These are phyloP conservation scores for Scrobipalpa costella DNA, from an alignment of 2,888 invertebrate genomes.

Conservation along the genomic window DNA sequence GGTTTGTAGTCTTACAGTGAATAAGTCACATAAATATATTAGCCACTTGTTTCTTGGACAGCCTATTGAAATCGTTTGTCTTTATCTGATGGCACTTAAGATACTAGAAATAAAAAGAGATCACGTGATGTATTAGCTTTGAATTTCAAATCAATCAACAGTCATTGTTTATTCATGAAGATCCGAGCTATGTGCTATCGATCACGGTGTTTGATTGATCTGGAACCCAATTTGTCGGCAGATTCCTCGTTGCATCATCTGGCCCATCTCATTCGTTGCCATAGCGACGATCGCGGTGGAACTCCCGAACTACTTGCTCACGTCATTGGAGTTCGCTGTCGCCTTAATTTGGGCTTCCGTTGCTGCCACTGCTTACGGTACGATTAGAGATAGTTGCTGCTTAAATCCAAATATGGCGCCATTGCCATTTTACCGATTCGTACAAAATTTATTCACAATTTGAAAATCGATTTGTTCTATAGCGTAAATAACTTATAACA, in stretches of 20 bases:
- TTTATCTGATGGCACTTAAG: constrained; percentile 12
- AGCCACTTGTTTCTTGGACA: neutral
- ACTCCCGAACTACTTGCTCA: constrained; percentile 59
- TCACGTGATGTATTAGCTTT: neutral
- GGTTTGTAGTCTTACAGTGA: no score
- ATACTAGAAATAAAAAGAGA: neutral
- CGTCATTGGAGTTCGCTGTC: constrained; percentile 51
- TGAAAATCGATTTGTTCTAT: no score
- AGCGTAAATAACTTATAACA: no score
- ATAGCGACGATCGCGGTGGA: constrained; percentile 58
- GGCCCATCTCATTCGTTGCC: constrained; percentile 57
- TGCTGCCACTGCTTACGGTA: constrained; percentile 67
- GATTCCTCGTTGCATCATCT: constrained; percentile 67
- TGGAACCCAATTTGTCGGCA: constrained; percentile 35
- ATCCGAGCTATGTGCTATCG: neutral
- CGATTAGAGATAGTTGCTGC: constrained; percentile 15
- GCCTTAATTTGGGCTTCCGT: constrained; percentile 51
- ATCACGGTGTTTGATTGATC: neutral
- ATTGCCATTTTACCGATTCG: no score
- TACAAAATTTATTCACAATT: no score
- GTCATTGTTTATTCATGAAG: neutral
- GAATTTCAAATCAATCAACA: neutral
- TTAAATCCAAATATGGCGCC: no score
- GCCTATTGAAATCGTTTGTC: neutral
- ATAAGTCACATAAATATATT: neutral